phyloP scores from a whole-genome alignment of 2,797 vertebrate species.

The Ispidina picta region DNA sequence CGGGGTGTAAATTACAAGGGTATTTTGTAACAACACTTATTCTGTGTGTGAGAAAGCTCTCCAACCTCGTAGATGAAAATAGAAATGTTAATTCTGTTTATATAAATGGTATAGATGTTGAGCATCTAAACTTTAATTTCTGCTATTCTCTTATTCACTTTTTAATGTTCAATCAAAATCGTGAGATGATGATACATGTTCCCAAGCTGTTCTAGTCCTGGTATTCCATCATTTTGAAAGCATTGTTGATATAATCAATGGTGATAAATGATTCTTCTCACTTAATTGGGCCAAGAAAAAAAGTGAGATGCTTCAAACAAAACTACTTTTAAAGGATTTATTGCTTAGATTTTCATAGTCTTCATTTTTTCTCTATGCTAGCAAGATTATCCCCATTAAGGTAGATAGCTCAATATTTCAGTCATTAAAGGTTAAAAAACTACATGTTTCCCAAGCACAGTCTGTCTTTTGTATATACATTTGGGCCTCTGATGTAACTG shows the following conservation, averaged over 20 bases:
- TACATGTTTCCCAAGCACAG: neutral
- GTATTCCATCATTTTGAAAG: conserved; percentile 62
- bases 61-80: neutral
- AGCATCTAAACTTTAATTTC: conserved; percentile 12
- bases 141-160: neutral
- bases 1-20: neutral
- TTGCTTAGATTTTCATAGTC: neutral
- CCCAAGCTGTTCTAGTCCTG: conserved; percentile 13
- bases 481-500: neutral
- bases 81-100: neutral
- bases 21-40: neutral
- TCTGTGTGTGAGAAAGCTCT: neutral
- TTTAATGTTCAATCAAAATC: neutral
- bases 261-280: conserved; percentile 66
- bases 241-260: conserved; percentile 53
- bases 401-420: neutral
- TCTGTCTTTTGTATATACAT: neutral
- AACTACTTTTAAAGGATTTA: neutral
- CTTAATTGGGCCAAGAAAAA: conserved; percentile 40
- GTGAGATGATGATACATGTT: conserved; percentile 48
- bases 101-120: neutral
- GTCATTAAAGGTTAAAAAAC: neutral
- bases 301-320: conserved; percentile 21
- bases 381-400: neutral
- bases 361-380: neutral